phyloP scores from a whole-genome alignment of 2,888 invertebrate species.

The Lasiommata megera region DNA sequence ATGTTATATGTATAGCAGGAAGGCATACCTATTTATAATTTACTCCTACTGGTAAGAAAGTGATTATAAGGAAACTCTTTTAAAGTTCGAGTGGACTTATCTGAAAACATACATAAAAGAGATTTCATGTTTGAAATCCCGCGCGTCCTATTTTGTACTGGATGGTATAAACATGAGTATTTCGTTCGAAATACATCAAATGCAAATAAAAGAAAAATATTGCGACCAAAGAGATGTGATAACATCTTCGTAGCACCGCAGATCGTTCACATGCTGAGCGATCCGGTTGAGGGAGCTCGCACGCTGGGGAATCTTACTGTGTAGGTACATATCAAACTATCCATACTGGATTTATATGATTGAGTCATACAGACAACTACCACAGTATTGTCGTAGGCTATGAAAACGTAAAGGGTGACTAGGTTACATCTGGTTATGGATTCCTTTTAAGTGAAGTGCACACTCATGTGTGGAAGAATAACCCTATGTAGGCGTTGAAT shows the following conservation, averaged over 20 bases:
- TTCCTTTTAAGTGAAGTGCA: too few relatives aligned
- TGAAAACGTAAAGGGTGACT: too few relatives aligned
- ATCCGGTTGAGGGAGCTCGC: background rate
- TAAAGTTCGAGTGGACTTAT: background rate
- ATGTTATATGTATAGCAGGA: too few relatives aligned
- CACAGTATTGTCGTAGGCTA: too few relatives aligned
- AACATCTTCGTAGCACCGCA: background rate
- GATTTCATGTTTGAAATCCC: background rate
- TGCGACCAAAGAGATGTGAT: background rate
- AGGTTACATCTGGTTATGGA: too few relatives aligned
- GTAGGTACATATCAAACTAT: background rate
- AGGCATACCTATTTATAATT: too few relatives aligned
- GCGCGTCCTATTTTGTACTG: background rate
- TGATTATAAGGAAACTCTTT: too few relatives aligned
- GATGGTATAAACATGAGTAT: background rate
- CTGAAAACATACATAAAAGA: background rate
- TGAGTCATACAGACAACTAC: too few relatives aligned
- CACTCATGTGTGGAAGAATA: too few relatives aligned
- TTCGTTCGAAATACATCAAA: background rate
- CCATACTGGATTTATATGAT: too few relatives aligned
- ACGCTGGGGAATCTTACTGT: background rate
- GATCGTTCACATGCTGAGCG: background rate
- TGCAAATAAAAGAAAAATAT: slow-evolving; percentile 10
- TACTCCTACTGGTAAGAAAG: too few relatives aligned
- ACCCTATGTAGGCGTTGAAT: too few relatives aligned